phyloP scores from a whole-genome alignment of 2,113 vertebrate genomes.

The Diadophis punctatus region DNA sequence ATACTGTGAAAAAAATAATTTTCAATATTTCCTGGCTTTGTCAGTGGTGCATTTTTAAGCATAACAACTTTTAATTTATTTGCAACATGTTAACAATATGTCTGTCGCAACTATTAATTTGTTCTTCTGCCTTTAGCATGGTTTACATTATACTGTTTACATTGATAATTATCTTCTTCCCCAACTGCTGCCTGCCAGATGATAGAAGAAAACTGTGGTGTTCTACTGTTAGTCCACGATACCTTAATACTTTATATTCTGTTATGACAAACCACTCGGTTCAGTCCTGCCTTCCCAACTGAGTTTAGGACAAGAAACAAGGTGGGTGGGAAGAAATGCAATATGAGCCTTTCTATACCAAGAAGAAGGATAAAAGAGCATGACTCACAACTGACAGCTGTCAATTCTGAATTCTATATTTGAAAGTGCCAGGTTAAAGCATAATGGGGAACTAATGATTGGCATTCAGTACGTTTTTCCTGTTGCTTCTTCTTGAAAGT shows the following conservation, averaged over 20 bases:
- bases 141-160: not conserved
- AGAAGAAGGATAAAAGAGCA: slow-evolving; percentile 37
- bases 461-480: slow-evolving; percentile 35
- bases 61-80: not conserved
- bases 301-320: slow-evolving; percentile 12
- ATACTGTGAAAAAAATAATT: not conserved
- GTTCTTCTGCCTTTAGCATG: not conserved
- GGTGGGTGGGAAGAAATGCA: not conserved
- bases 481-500: slow-evolving; percentile 58
- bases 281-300: not conserved
- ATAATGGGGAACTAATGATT: slow-evolving; percentile 55
- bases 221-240: not conserved
- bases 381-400: slow-evolving; percentile 66
- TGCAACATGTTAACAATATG: not conserved
- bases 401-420: slow-evolving; percentile 52
- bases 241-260: not conserved
- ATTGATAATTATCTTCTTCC: not conserved
- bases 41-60: not conserved
- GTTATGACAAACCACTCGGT: not conserved
- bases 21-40: not conserved
- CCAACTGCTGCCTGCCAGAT: not conserved
- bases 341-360: slow-evolving; percentile 9
- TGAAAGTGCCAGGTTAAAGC: slow-evolving; percentile 54
- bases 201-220: not conserved
- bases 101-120: not conserved